phyloP scores from a whole-genome alignment of 2,113 vertebrate species.

The Connochaetes taurinus region DNA sequence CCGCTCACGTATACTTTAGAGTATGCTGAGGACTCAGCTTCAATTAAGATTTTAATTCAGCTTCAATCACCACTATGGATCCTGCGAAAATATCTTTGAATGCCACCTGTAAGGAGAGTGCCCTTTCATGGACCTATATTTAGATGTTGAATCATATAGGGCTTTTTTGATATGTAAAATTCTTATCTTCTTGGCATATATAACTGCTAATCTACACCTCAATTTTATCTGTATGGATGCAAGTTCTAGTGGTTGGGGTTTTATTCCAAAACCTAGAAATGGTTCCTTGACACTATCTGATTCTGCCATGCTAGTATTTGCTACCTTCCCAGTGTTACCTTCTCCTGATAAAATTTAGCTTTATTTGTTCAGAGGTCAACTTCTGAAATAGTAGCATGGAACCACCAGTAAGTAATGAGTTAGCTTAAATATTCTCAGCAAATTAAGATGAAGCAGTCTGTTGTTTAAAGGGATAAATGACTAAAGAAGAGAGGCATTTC shows the following conservation, averaged over 20 bases:
- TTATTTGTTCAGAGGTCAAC: not conserved
- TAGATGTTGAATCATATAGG: not conserved
- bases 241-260: not conserved
- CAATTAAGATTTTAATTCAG: not conserved
- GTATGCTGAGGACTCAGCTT: not conserved
- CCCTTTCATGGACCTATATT: not conserved
- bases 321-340: not conserved
- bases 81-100: not conserved
- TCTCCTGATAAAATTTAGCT: not conserved
- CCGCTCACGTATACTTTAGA: not conserved
- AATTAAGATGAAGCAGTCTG: not conserved
- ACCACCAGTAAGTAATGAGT: not conserved
- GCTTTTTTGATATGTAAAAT: not conserved
- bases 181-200: not conserved
- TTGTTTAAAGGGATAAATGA: not conserved
- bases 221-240: not conserved
- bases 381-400: not conserved
- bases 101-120: not conserved
- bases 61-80: not conserved
- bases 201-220: accelerated
- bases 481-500: not conserved
- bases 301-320: not conserved
- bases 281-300: not conserved
- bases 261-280: not conserved
- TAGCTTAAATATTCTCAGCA: not conserved